Conservation (phyloP, 2,113 vertebrate species). For the Phylloscopus trochiloides region DNA sequence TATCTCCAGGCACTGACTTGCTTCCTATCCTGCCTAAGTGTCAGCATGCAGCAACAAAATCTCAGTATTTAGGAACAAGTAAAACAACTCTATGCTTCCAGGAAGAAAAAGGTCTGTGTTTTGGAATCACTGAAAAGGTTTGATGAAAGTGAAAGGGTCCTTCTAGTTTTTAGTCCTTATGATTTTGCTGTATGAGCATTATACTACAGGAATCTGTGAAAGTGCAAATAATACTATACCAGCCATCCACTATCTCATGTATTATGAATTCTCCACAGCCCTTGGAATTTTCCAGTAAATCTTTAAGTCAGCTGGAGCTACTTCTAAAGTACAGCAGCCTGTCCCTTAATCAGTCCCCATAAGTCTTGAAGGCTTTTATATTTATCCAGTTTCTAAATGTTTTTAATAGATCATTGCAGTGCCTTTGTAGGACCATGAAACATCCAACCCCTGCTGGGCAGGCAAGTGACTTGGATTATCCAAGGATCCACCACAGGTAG, state of each 20-base stretch:
- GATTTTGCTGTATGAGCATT: neutral
- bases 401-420: neutral
- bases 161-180: neutral
- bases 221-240: neutral
- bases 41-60: neutral
- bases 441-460: neutral
- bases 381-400: neutral
- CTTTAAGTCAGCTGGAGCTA: neutral
- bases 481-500: neutral
- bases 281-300: neutral
- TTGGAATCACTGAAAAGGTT: neutral
- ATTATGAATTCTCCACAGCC: neutral
- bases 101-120: neutral
- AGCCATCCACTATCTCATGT: neutral
- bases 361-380: neutral
- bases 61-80: neutral
- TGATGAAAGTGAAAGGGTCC: neutral
- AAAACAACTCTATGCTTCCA: neutral
- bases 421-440: neutral
- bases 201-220: neutral
- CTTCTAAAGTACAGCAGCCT: neutral
- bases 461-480: rapidly evolving
- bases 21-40: neutral
- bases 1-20: neutral
- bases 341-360: neutral